Evolutionary conservation across 1,140 invertebrate species (phyloP), one percentile per base, ranked within the genome.

Genomic region (Aphelenchoides besseyi): DNA sequence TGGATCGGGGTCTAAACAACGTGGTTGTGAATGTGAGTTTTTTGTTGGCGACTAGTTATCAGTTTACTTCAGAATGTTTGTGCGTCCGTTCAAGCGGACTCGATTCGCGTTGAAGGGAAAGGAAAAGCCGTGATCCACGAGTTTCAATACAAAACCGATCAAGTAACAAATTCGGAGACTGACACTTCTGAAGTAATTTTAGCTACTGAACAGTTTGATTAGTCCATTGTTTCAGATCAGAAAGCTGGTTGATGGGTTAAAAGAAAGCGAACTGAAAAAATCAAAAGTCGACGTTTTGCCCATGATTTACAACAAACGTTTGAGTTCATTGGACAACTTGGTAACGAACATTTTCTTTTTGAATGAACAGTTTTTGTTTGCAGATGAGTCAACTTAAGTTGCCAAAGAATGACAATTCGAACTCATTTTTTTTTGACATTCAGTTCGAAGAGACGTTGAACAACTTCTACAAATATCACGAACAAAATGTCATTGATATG

Each of bases 51-150:
- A 71, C 0, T n/a, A 62, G 5, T 48, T 18, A 23, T 61, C 9
- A 37, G n/a, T 73, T 3, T 0, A 0, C 35, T 72, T 61, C 30
- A 78, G 72, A 80, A 77, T 59, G 52, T 79, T 16, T 35, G 64
- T 26, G 16, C 33, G 0, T 71, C 54, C 16, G 57, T 79, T 18
- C 41, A 72, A 29, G 23, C 41, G 26, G 71, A 77, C 33, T 80
- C 78, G 1, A 69, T 80, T 68, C 83, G 85, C 62, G 82, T 86
- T 9, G 84, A 85, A 57, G 85, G 85, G 23, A 76, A 75, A 53
- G 85, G 85, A n/a, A 29, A 72, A 9, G 85, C 84, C 0, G 78
- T 77, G 0, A 85, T 86, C 55, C 75, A 74, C 28, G 85, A 86
- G 74, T 85, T 86, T 28, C 70, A 80, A 55, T 76, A 70, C 54